phyloP scores from a whole-genome alignment of 2,888 invertebrate genomes.

The Petrolisthes manimaculis region DNA sequence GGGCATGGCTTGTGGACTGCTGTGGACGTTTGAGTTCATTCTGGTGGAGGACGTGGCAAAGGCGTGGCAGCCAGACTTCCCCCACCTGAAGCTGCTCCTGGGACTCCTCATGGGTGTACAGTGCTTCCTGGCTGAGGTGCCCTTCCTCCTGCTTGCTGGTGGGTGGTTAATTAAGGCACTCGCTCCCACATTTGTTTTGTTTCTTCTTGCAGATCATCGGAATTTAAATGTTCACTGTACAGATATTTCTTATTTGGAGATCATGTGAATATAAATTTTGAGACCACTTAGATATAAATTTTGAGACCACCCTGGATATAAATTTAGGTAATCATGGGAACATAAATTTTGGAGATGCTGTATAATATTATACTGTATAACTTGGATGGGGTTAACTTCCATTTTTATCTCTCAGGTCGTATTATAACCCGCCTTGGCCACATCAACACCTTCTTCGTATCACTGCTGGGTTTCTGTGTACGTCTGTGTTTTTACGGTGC shows the following conservation, averaged over 20 bases:
- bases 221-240: too few relatives aligned
- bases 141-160: constrained; percentile 84
- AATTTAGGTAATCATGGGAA: too few relatives aligned
- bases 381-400: too few relatives aligned
- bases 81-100: constrained; percentile 79
- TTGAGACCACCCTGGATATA: too few relatives aligned
- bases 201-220: not conserved
- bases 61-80: constrained; percentile 69
- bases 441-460: constrained; percentile 84
- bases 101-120: constrained; percentile 84
- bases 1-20: constrained; percentile 34
- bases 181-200: not conserved
- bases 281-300: too few relatives aligned
- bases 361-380: too few relatives aligned
- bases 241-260: too few relatives aligned
- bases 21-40: constrained; percentile 77
- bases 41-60: constrained; percentile 78
- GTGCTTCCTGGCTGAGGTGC: constrained; percentile 86
- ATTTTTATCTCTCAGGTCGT: constrained; percentile 71
- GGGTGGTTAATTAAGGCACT: not conserved
- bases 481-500: constrained; percentile 86
- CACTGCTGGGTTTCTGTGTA: constrained; percentile 82
- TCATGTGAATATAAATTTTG: too few relatives aligned
- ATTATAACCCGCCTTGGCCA: constrained; percentile 85
- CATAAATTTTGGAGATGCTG: too few relatives aligned